Conservation (phyloP, 2,113 vertebrate species). For the Butastur rufipennis region DNA sequence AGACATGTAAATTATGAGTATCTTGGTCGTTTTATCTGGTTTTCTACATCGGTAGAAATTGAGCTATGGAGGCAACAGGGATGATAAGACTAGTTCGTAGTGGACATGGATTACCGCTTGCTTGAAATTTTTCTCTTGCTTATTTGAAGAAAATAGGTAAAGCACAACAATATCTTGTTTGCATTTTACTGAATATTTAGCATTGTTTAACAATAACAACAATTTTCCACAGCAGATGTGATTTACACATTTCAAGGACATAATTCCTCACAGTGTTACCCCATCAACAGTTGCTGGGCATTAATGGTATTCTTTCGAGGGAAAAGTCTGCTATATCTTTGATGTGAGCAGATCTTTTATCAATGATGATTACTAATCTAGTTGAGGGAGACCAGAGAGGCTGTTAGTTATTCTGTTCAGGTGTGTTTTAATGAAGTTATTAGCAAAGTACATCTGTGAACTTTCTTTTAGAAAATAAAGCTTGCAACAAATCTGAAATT, state of each 20-base stretch:
- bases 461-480: neutral
- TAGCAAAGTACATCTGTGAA: neutral
- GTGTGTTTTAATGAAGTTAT: neutral
- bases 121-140: neutral
- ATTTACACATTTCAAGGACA: neutral
- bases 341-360: neutral
- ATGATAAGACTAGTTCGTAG: neutral
- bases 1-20: neutral
- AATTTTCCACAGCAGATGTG: neutral
- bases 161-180: neutral
- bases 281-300: neutral
- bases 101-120: neutral
- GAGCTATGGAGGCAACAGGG: neutral
- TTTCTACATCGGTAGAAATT: neutral
- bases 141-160: neutral
- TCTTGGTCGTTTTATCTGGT: neutral
- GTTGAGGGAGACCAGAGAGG: neutral
- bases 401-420: conserved; percentile 21
- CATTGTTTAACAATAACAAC: neutral
- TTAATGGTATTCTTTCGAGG: neutral
- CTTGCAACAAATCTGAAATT: neutral
- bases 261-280: neutral
- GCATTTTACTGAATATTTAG: neutral
- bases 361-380: neutral
- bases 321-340: neutral